Evolutionary conservation across 2,113 vertebrate species (phyloP), one percentile per base, ranked within the genome.

Genomic region (Cavia aperea): DNA sequence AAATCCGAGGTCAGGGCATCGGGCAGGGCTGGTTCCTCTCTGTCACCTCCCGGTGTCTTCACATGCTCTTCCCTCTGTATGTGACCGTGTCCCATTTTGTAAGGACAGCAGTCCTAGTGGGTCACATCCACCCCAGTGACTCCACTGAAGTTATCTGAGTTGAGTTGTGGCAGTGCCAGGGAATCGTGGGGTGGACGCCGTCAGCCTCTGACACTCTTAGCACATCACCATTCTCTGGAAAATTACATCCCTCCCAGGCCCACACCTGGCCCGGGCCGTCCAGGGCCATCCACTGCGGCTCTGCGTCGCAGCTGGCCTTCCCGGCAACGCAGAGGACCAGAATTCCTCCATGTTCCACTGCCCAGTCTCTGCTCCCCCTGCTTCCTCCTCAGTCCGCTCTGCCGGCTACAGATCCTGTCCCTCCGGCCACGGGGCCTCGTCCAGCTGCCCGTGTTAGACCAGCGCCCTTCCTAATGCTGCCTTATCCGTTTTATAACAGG

Each of bases 271-370:
- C 77, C 18, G 5, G 29, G 2, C 56, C 6, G 13, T 58, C 58
- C 65, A 10, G 23, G 1, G 49, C 31, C 36, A 19, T 51, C 18
- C 0, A 1, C 5, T 29, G 54, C 10, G 26, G 78, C 51, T 65
- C 4, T 2, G 0, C 13, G 9, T 16, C 31, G 46, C n/a, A 2
- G 36, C 66, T 7, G 21, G 0, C 49, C 60, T 73, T 26, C 7
- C 26, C 31, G 29, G 14, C 24, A 3, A 13, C 1, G 2, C 24
- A 2, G 10, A 2, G 36, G 79, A 26, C 70, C 14, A 6, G 58
- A 23, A 1, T 10, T 16, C 23, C 21, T n/a, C 73, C 5, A 0
- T 7, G 2, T 58, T 51, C 73, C 26, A 2, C 19, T 13, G 12
- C 26, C 46, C 43, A 2, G 2, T 49, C 63, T 78, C 43, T 14